Evolutionary conservation across 2,797 vertebrate genomes (phyloP), one percentile per base, ranked within the genome.

Genomic region (Chrosomus eos): DNA sequence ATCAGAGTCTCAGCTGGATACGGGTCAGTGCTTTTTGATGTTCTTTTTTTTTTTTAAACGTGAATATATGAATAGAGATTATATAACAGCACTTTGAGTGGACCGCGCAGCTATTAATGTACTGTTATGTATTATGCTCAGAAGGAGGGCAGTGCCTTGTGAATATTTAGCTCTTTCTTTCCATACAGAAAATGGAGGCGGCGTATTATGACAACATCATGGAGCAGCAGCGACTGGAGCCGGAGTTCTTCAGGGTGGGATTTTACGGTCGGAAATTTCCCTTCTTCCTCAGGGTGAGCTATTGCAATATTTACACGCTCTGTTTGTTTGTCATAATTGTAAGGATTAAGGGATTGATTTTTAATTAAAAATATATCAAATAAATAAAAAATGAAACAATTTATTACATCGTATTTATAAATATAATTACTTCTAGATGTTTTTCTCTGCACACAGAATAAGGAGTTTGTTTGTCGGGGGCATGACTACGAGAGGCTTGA

Each of bases 1-100:
- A 99, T 88, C 98, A 99, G 93, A 99, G 98, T 91, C 97, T 99
- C 93, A 99, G 98, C 95, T 99, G 98, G 98, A 99, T 99, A 89
- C 96, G 98, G 97, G 98, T 99, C 85, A 95, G 98, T 93, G 78
- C 19, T 45, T 23, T 53, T 60, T 33, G 72, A 53, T 55, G 36
- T 10, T 38, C 0, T 18, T 58, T 28, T 16, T n/a, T 16, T n/a
- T 67, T 77, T 53, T 48, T 4, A 33, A 13, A 45, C 28, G 71
- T 51, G n/a, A 76, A 85, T 78, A 66, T 73, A 43, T 55, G 23
- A 76, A 75, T 45, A 81, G 38, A 51, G 9, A 60, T 45, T 43
- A 45, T n/a, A 70, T 70, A 84, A 84, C 33, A 26, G 53, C 64
- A 40, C 62, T 67, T 66, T 75, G 72, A 83, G 62, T 58, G 62